Conservation (phyloP, 2,797 vertebrate genomes). For the Hybognathus amarus region DNA sequence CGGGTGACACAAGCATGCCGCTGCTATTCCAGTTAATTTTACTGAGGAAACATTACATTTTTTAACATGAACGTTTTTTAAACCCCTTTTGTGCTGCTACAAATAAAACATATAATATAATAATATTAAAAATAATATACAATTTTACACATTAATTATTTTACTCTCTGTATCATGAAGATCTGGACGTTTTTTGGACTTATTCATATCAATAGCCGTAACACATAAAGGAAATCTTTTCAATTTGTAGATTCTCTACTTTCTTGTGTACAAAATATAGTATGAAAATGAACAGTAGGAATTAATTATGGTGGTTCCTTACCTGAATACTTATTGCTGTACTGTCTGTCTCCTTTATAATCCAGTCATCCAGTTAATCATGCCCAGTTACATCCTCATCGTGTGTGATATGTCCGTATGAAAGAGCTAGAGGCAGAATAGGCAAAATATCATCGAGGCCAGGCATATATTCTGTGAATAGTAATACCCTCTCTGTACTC, state of each 20-base stretch:
- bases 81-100: background rate
- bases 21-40: background rate
- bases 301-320: slow-evolving; percentile 2
- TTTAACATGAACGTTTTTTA: background rate
- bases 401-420: background rate
- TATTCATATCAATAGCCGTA: background rate
- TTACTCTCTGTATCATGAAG: background rate
- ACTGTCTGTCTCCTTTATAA: slow-evolving; percentile 23
- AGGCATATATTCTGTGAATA: slow-evolving; percentile 18
- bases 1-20: background rate
- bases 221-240: background rate
- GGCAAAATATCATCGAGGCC: slow-evolving; percentile 20
- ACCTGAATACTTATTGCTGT: slow-evolving; percentile 55
- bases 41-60: background rate
- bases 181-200: background rate
- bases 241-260: background rate
- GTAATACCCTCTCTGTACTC: slow-evolving; percentile 1
- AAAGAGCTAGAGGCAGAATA: slow-evolving; percentile 21
- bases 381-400: slow-evolving; percentile 41
- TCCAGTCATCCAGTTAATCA: slow-evolving; percentile 24
- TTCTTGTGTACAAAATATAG: background rate
- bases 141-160: background rate
- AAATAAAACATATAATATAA: background rate
- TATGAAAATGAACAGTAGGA: background rate
- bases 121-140: background rate